phyloP scores from a whole-genome alignment of 2,888 invertebrate genomes.

The Dusona sp. region DNA sequence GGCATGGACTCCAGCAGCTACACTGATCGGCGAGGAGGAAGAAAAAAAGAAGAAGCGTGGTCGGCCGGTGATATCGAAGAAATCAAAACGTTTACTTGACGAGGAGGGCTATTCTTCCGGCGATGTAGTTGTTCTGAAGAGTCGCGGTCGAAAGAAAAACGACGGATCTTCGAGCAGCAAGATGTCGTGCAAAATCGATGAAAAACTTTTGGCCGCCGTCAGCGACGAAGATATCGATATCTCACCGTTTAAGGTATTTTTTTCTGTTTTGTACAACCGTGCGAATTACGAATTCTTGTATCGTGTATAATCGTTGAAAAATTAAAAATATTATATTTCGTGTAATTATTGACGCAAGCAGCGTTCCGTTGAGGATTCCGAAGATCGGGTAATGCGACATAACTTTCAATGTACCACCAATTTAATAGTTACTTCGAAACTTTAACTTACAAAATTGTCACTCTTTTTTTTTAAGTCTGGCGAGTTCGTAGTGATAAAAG shows the following conservation, averaged over 20 bases:
- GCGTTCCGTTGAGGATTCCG: slow-evolving; percentile 77
- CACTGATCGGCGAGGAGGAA: slow-evolving; percentile 83
- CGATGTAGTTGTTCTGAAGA: slow-evolving; percentile 82
- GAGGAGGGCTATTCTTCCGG: slow-evolving; percentile 87
- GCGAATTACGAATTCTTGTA: neutral
- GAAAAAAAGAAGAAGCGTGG: slow-evolving; percentile 83
- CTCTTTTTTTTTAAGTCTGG: slow-evolving; percentile 89
- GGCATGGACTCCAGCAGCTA: slow-evolving; percentile 90
- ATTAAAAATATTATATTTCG: slow-evolving; percentile 4
- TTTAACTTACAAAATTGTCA: neutral
- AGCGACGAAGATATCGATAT: slow-evolving; percentile 83
- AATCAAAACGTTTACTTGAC: slow-evolving; percentile 84
- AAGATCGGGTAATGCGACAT: slow-evolving; percentile 77
- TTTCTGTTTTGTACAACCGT: neutral
- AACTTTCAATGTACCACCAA: slow-evolving; percentile 18
- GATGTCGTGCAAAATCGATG: slow-evolving; percentile 80
- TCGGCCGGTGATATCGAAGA: slow-evolving; percentile 80
- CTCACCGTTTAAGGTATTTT: slow-evolving; percentile 82
- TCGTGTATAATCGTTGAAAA: slow-evolving; percentile 1
- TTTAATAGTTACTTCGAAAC: slow-evolving; percentile 8
- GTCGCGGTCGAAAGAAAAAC: slow-evolving; percentile 84
- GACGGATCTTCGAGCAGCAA: slow-evolving; percentile 76
- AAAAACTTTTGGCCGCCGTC: slow-evolving; percentile 80
- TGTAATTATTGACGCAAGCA: slow-evolving; percentile 73
- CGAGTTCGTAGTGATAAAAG: slow-evolving; percentile 94